Evolutionary conservation across 2,888 invertebrate species (phyloP).

Genomic region (Calameuta idolon): DNA sequence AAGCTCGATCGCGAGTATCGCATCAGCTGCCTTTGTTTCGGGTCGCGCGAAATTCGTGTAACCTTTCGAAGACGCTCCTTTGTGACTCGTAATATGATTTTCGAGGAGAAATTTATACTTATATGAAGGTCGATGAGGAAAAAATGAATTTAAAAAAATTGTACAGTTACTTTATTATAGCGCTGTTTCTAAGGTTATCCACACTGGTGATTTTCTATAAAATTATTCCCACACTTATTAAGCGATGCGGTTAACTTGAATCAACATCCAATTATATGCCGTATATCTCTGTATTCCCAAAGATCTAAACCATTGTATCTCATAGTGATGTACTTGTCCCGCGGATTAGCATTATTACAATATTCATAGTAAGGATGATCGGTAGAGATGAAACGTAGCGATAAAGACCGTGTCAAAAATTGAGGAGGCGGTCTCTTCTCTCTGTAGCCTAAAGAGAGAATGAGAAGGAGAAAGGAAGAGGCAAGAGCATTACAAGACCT

Average conservation of each 20-base stretch:
- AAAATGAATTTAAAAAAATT: neutral
- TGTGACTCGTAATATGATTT: too few relatives aligned
- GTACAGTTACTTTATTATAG: neutral
- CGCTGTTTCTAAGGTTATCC: neutral
- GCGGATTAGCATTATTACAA: conserved; percentile 62
- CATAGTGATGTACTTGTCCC: neutral
- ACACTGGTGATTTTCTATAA: neutral
- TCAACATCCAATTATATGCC: neutral
- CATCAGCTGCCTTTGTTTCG: neutral
- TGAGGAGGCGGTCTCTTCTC: conserved; percentile 61
- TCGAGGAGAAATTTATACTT: too few relatives aligned
- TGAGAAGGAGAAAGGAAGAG: neutral
- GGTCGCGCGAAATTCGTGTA: neutral
- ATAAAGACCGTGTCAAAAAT: conserved; percentile 63
- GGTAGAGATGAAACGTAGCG: conserved; percentile 58
- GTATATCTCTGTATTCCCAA: neutral
- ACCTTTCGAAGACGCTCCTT: neutral
- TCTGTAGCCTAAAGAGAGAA: neutral
- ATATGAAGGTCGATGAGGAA: neutral
- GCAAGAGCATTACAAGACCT: too few relatives aligned
- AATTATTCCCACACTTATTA: neutral
- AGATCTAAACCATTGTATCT: neutral
- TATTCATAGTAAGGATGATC: conserved; percentile 64
- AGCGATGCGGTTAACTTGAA: neutral
- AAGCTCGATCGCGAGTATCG: neutral